These are phyloP conservation scores for Phengaris arion DNA, from an alignment of 2,888 invertebrate genomes.

Conservation along the genomic window DNA sequence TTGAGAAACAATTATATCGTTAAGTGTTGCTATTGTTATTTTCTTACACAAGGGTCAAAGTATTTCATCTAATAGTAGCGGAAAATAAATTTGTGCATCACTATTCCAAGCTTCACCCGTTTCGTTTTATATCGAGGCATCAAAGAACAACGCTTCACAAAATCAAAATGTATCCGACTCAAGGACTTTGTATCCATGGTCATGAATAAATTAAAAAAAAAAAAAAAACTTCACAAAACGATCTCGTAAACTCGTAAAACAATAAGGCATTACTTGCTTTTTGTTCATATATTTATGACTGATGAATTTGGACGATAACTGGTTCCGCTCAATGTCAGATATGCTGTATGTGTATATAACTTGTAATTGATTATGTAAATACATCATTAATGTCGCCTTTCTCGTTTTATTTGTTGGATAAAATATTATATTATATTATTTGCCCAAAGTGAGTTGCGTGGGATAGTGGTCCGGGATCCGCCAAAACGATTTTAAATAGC, in stretches of 20 bases:
- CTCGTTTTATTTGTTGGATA: too few species aligned
- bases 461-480: too few species aligned
- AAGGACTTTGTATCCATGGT: too few species aligned
- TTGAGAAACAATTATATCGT: too few species aligned
- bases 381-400: too few species aligned
- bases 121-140: constrained; percentile 36
- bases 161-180: too few species aligned
- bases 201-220: too few species aligned
- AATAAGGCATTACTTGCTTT: constrained; percentile 41
- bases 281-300: constrained; percentile 40
- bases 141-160: constrained; percentile 38
- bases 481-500: too few species aligned
- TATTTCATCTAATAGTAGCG: neutral
- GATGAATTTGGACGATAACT: constrained; percentile 3
- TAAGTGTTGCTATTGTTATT: too few species aligned
- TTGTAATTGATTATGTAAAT: neutral
- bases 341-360: neutral
- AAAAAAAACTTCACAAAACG: constrained; percentile 41
- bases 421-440: too few species aligned
- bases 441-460: too few species aligned
- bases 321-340: neutral
- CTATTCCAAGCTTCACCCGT: constrained; percentile 31
- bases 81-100: constrained; percentile 9
- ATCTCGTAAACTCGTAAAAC: constrained; percentile 40
- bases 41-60: too few species aligned